Evolutionary conservation across 2,888 invertebrate species (phyloP).

Genomic region (Formica aserva): DNA sequence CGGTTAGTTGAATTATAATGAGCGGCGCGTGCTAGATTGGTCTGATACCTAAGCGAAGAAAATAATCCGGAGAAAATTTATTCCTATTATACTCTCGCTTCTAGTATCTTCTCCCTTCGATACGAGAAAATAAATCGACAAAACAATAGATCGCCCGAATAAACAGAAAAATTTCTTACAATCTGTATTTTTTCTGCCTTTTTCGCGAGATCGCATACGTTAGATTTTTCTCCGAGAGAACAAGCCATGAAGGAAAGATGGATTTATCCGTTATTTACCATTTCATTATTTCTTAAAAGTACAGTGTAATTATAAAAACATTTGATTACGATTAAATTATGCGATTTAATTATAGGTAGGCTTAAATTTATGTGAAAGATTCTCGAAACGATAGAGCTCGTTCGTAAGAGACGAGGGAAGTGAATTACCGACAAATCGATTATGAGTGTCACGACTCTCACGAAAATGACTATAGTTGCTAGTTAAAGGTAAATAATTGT

Average conservation of each 20-base stretch:
- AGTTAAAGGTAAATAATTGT: constrained; percentile 43
- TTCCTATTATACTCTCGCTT: neutral
- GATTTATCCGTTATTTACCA: neutral
- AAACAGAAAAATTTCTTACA: neutral
- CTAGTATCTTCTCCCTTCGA: neutral
- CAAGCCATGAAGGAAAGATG: neutral
- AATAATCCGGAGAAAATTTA: constrained; percentile 28
- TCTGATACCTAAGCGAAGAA: constrained; percentile 26
- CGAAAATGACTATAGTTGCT: neutral
- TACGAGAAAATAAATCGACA: neutral
- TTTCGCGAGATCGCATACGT: neutral
- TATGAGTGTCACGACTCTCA: neutral
- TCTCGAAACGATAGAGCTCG: neutral
- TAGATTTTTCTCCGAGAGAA: neutral
- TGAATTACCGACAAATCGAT: constrained; percentile 10
- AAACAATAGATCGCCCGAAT: neutral
- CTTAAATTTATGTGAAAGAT: constrained; percentile 21
- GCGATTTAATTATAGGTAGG: constrained; percentile 18
- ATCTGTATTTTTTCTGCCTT: neutral
- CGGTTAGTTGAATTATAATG: constrained; percentile 59
- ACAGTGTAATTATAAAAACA: neutral
- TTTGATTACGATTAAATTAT: constrained; percentile 9
- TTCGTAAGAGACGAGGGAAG: neutral
- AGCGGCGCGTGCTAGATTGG: constrained; percentile 54
- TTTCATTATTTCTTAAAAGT: neutral